These are phyloP conservation scores for Acronicta leporina DNA, from an alignment of 2,888 invertebrate species.

Conservation along the genomic window DNA sequence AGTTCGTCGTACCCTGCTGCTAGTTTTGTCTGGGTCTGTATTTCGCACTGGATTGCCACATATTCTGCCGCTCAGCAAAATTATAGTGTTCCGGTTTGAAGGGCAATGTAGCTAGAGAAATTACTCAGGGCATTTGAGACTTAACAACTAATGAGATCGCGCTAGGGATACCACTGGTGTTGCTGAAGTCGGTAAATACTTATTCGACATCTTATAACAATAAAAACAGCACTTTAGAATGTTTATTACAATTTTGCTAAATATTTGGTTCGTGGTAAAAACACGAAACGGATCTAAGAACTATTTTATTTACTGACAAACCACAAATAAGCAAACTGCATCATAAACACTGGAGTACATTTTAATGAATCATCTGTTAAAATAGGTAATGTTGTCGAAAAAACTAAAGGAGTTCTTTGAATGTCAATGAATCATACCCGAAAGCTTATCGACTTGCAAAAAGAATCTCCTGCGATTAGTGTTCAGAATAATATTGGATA, in stretches of 20 bases:
- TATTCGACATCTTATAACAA: too few relatives aligned
- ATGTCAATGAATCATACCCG: conserved; percentile 30
- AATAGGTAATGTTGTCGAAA: conserved; percentile 9
- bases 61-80: too few relatives aligned
- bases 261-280: not conserved
- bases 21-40: too few relatives aligned
- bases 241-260: not conserved
- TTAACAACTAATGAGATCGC: too few relatives aligned
- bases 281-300: not conserved
- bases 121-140: too few relatives aligned
- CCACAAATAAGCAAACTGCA: conserved; percentile 11
- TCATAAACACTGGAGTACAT: conserved; percentile 14
- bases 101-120: too few relatives aligned
- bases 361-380: conserved; percentile 27
- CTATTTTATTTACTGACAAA: conserved; percentile 7
- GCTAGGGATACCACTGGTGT: too few relatives aligned
- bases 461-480: conserved; percentile 15
- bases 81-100: too few relatives aligned
- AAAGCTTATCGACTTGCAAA: conserved; percentile 24
- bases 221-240: too few relatives aligned
- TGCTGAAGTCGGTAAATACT: too few relatives aligned
- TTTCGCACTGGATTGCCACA: too few relatives aligned
- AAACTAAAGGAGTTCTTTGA: conserved; percentile 24
- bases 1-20: too few relatives aligned
- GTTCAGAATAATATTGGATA: conserved; percentile 9